Evolutionary conservation across 1,140 invertebrate species (phyloP), one percentile per base, ranked within the genome.

Genomic region (Lepidostoma basale): DNA sequence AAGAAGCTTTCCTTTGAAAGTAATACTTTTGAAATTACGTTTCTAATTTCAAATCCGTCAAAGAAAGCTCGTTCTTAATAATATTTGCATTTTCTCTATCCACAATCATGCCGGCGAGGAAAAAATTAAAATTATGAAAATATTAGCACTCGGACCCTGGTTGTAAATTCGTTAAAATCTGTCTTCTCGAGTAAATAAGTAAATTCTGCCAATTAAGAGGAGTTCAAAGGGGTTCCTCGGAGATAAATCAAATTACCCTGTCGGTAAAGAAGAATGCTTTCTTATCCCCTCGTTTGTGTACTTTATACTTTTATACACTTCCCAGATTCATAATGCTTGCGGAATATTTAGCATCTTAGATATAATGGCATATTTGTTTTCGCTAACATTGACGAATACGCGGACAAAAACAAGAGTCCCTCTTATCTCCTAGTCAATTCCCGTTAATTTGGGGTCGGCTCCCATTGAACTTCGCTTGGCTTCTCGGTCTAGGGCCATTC

Each of bases 141-240:
- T 40, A 22, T 22, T 33, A 59, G 23, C 16, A 59, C 54, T 59
- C 30, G 30, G 54, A 40, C 25, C 25, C 14, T 10, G 56, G 12
- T 26, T 10, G n/a, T 63, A 47, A 63, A 63, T 66, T 45, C 64
- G 49, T 56, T 58, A 58, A 26, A 30, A 33, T 65, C 59, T 49
- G 42, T 20, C 36, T 42, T n/a, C 25, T 6, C 23, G 26, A 22
- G 44, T 45, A 62, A 52, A 52, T 60, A 68, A 62, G 49, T 33
- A 67, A 58, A 67, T 52, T 59, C 25, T 49, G 66, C 10, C 66
- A 68, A 64, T 69, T 59, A 69, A 69, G 68, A 65, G 36, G 25
- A 49, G 42, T 60, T 69, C 68, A 69, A 69, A 69, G 44, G 62
- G 62, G 42, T 69, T 60, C 52, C 36, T 40, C 28, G 22, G 26